Evolutionary conservation across 2,113 vertebrate genomes (phyloP).

Genomic region (Felis chaus): DNA sequence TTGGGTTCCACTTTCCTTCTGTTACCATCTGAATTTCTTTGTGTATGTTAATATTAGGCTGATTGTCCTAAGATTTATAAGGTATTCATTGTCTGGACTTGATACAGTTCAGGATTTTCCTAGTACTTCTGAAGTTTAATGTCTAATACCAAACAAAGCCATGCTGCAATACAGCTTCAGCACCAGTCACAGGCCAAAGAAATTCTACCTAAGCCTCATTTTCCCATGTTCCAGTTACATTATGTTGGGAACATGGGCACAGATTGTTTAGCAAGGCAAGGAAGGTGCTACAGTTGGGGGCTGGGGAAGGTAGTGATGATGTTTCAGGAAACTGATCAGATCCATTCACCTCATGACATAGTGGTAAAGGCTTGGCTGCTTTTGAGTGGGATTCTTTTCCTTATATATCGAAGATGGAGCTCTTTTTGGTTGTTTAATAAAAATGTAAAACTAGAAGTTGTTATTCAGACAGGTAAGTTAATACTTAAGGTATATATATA

Average conservation of each 20-base stretch:
- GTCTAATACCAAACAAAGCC: neutral
- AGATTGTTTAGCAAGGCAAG: neutral
- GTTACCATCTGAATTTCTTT: neutral
- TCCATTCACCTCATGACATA: neutral
- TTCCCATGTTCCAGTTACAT: neutral
- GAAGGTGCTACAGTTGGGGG: neutral
- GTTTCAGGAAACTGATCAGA: neutral
- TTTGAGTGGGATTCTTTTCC: neutral
- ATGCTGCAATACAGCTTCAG: neutral
- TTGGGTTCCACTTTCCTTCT: neutral
- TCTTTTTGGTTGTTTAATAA: neutral
- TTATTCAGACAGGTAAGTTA: neutral
- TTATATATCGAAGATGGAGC: neutral
- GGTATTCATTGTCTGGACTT: neutral
- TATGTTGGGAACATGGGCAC: neutral
- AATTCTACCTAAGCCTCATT: neutral
- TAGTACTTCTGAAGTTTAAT: neutral
- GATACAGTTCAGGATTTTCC: neutral
- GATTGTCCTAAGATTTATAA: conserved; percentile 46
- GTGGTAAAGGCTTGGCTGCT: neutral
- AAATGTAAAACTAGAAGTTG: conserved; percentile 11
- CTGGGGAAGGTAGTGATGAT: neutral
- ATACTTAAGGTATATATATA: too few species aligned
- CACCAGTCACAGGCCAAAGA: neutral
- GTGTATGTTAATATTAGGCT: neutral